Base-by-base conservation (phyloP, 2,797 vertebrate genomes). In the Microctenopoma steveboyesi region DNA sequence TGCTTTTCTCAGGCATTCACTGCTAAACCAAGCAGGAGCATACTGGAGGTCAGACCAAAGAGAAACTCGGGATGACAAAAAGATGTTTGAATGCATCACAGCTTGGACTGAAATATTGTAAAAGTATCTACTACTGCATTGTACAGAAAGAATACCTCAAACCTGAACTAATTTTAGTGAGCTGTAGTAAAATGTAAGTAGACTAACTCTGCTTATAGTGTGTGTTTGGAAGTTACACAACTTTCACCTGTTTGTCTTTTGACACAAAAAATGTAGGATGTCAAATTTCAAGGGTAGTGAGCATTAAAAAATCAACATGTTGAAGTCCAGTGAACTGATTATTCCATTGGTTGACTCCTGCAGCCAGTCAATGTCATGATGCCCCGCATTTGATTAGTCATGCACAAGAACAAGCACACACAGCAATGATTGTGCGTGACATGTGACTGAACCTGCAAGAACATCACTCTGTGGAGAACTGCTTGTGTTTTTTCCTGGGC, bases 381-480 rank as follows among this genome's bases (percentile, higher is more conserved):
- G 5, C 62, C 18, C 11, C 48, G 12, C 7, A 47, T 65, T 54
- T 64, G 22, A 83, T 81, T 64, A 75, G 59, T 69, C 43, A 72
- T 52, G 56, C 62, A 85, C 71, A 83, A 72, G 66, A 82, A 86
- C 69, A 72, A 72, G 70, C 65, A 55, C 64, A 81, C 3, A 6
- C 54, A 55, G 59, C 47, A 67, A 77, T 30, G 37, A 81, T 58
- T 58, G 73, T 14, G 45, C 3, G 27, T 40, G 28, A 73, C 86
- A 87, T 56, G 85, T 90, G 86, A 89, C 72, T 10, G 56, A 69
- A 39, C 39, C 37, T 68, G 5, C 13, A 51, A 65, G 13, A 74
- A 82, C 51, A n/a, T 74, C 78, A 77, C 12, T 3, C 61, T 58
- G 47, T 15, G 0, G 16, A 52, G 50, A 37, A 53, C 56, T 37